These are phyloP conservation scores for Styela clava DNA, from an alignment of 23 tunicate species.

Conservation along the genomic window DNA sequence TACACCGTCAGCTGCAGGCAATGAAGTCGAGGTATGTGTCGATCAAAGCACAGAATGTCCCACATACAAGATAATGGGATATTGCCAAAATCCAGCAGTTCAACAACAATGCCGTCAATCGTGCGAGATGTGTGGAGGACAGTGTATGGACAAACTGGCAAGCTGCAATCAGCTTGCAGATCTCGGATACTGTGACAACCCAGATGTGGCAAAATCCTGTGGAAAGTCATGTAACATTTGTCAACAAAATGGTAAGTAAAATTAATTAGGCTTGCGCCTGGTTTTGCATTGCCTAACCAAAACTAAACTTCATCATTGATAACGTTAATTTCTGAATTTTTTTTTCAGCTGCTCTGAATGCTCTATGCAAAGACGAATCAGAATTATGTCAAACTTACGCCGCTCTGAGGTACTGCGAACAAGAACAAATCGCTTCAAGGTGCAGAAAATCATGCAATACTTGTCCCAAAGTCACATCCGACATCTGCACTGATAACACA, in stretches of 20 bases:
- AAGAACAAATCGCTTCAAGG: constrained; percentile 10
- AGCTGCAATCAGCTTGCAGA: constrained; percentile 31
- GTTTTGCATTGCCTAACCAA: not conserved
- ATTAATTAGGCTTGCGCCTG: not conserved
- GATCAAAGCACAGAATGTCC: constrained; percentile 38
- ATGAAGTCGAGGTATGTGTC: constrained; percentile 12
- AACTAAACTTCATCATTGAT: not conserved
- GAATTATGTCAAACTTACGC: constrained; percentile 26
- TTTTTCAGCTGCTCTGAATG: not conserved
- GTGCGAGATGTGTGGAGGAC: constrained; percentile 13
- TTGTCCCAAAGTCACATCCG: constrained; percentile 13
- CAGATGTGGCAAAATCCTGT: not conserved
- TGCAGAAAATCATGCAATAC: constrained; percentile 46
- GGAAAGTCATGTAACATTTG: constrained; percentile 57
- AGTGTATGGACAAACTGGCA: constrained; percentile 23
- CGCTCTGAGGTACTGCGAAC: constrained; percentile 7
- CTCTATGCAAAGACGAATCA: constrained; percentile 26
- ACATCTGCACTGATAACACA: constrained; percentile 51
- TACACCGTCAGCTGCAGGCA: not conserved
- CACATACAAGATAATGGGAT: constrained; percentile 17
- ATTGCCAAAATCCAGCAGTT: constrained; percentile 3
- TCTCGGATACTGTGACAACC: constrained; percentile 24
- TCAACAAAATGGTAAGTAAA: constrained; percentile 13
- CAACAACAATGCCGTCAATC: not conserved
- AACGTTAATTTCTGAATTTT: no score